phyloP scores from a whole-genome alignment of 2,797 vertebrate genomes.

The Ctenopoma kingsleyae region DNA sequence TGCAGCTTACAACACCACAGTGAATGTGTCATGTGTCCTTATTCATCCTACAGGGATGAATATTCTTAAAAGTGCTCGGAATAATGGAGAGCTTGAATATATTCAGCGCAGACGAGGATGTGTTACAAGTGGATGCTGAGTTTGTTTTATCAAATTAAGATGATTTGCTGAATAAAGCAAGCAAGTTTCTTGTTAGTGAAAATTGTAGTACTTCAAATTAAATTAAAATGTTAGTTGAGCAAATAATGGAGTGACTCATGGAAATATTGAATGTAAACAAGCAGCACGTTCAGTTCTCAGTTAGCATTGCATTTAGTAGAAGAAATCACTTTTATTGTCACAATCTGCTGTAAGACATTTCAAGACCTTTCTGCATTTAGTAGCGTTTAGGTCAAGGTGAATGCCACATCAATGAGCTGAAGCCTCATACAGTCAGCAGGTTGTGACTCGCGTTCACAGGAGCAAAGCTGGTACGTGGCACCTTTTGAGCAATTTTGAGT shows the following conservation, averaged over 20 bases:
- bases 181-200: neutral
- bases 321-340: neutral
- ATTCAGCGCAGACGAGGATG: too few species aligned
- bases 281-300: neutral
- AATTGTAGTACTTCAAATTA: neutral
- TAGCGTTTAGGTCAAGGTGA: slow-evolving; percentile 25
- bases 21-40: too few species aligned
- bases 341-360: slow-evolving; percentile 1
- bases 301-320: neutral
- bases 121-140: neutral
- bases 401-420: slow-evolving; percentile 33
- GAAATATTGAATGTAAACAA: neutral
- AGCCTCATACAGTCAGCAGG: slow-evolving; percentile 24
- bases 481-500: slow-evolving; percentile 17
- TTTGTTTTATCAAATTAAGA: neutral
- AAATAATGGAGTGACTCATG: neutral
- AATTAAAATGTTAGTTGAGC: neutral
- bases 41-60: too few species aligned
- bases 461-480: slow-evolving; percentile 9
- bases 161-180: neutral
- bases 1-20: too few species aligned
- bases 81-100: too few species aligned
- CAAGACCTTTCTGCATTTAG: neutral
- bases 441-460: slow-evolving; percentile 45
- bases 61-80: too few species aligned